Base-by-base conservation (phyloP, 2,888 invertebrate genomes). In the Papilio elwesi region DNA sequence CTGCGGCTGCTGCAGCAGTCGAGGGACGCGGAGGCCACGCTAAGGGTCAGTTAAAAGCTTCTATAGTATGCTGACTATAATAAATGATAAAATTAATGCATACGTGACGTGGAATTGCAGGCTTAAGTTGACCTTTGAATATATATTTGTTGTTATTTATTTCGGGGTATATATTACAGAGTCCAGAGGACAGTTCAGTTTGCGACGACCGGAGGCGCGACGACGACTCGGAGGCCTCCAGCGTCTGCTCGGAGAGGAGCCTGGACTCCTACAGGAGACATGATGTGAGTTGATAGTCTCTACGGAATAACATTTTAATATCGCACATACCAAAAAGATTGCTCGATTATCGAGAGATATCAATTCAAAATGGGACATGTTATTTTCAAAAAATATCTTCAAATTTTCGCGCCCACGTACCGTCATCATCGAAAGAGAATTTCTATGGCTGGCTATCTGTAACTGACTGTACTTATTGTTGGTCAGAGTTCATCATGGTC, bases 221-320 rank as follows among this genome's bases (percentile, higher is more conserved):
- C 47, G 97, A 98, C 82, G 98, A 98, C 83, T 98, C 98, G 10
- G 99, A 99, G 88, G 98, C 98, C 0, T 99, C 98, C 65, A 98
- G 98, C 84, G 97, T 99, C 12, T 98, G 98, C 87, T 99, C 98
- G 0, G 99, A 99, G 82, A 94, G 97, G 47, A 98, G 98, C 68
- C 95, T 97, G 79, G 97, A 98, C 87, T 97, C 97, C 3, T 97
- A 95, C 80, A 95, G 97, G 75, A 94, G 97, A 79, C 96, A 97
- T 80, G 98, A 98, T 91, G 97, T 97, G 89, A 96, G 96, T 95
- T 26, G 72, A 53, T 62, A 59, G 12, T 48, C 13, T 3, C 12
- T 26, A 1, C 26, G n/a, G n/a, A n/a, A n/a, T n/a, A n/a, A n/a
- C n/a, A n/a, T n/a, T n/a, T n/a, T n/a, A n/a, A n/a, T n/a, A n/a